phyloP scores from a whole-genome alignment of 2,888 invertebrate genomes.

The Drosophila prolongata region DNA sequence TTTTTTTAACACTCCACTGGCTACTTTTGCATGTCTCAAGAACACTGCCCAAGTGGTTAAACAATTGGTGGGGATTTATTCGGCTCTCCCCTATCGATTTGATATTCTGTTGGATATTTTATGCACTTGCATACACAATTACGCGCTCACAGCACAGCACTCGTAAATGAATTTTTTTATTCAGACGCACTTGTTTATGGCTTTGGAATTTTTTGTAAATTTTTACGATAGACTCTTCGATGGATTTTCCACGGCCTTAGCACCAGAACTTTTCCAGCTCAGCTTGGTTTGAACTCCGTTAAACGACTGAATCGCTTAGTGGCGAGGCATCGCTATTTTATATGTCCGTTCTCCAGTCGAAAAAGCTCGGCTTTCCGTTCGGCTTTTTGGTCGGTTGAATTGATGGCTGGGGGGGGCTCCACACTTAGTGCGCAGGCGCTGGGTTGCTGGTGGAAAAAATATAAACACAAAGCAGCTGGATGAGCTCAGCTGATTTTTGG shows the following conservation, averaged over 20 bases:
- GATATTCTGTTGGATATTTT: constrained; percentile 20
- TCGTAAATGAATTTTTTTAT: constrained; percentile 2
- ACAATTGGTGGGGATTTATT: constrained; percentile 21
- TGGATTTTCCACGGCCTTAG: constrained; percentile 17
- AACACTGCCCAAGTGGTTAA: constrained; percentile 51
- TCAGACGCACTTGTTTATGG: constrained; percentile 51
- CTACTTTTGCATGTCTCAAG: constrained; percentile 59
- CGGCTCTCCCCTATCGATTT: constrained; percentile 8
- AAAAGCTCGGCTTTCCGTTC: constrained; percentile 65
- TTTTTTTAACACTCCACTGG: constrained; percentile 67
- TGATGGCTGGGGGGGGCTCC: background rate
- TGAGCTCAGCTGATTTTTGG: constrained; percentile 63
- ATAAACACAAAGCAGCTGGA: constrained; percentile 76
- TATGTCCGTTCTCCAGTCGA: constrained; percentile 54
- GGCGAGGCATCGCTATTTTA: constrained; percentile 62
- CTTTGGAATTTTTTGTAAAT: constrained; percentile 16
- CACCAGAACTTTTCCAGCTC: constrained; percentile 61
- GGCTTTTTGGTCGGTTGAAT: background rate
- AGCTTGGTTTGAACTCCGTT: constrained; percentile 72
- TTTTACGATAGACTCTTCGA: constrained; percentile 29
- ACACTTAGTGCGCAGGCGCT: constrained; percentile 54
- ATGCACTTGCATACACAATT: constrained; percentile 5
- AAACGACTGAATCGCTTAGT: constrained; percentile 68
- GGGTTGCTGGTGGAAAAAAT: constrained; percentile 48
- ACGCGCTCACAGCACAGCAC: constrained; percentile 25